Evolutionary conservation across 1,140 invertebrate genomes (phyloP).

Genomic region (Meloidogyne hapla): DNA sequence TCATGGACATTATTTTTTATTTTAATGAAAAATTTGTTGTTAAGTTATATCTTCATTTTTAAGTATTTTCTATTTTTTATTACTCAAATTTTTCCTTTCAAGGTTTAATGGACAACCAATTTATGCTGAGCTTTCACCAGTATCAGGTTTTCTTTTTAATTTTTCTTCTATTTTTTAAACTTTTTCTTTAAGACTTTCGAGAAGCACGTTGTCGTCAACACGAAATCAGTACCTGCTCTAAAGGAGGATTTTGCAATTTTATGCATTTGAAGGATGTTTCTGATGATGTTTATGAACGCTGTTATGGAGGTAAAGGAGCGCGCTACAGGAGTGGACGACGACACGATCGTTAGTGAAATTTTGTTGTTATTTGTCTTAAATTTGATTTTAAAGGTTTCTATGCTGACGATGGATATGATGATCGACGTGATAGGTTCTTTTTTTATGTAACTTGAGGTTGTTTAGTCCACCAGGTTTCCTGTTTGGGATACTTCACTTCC

Average conservation of each 20-base stretch:
- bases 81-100: neutral
- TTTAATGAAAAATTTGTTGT: neutral
- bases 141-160: conserved; percentile 70
- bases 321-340: conserved; percentile 24
- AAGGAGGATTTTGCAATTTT: conserved; percentile 98
- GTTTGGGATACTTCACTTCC: too few species aligned
- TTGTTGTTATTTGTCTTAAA: neutral
- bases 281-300: conserved; percentile 38
- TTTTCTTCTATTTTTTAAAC: too few species aligned
- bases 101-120: conserved; percentile 89
- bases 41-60: conserved; percentile 3
- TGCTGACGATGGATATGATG: conserved; percentile 37
- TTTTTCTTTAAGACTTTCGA: conserved; percentile 75
- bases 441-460: too few species aligned
- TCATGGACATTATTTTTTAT: too few species aligned
- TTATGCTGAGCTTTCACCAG: conserved; percentile 93
- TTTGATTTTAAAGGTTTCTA: conserved; percentile 24
- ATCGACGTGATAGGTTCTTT: conserved; percentile 9
- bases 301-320: conserved; percentile 24
- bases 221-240: conserved; percentile 96
- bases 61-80: neutral
- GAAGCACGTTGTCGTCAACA: conserved; percentile 99
- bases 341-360: conserved; percentile 22
- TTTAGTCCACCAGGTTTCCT: too few species aligned
- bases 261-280: conserved; percentile 96